Conservation (phyloP, 92 coral and sea anemone species). For the Porites lobata region DNA sequence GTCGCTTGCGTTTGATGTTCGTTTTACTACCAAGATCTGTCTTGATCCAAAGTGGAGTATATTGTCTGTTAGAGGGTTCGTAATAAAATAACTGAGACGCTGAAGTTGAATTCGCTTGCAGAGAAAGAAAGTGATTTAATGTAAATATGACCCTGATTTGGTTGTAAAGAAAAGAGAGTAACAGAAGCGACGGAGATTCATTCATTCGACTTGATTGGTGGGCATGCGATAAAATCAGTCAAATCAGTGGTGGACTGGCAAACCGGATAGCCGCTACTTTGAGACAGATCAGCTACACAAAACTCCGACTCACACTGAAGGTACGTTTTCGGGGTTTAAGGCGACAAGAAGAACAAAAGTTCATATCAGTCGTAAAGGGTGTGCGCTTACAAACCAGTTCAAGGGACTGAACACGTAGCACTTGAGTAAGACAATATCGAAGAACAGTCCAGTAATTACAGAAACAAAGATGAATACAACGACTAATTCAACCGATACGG, state of each 20-base stretch:
- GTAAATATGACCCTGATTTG: too few species aligned
- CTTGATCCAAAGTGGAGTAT: background rate
- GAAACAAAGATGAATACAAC: conserved; percentile 18
- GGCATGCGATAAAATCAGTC: too few species aligned
- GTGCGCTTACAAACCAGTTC: background rate
- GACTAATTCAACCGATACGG: conserved; percentile 1
- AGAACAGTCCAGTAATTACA: background rate
- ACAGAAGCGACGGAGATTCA: too few species aligned
- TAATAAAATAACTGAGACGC: background rate
- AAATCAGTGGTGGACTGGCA: too few species aligned
- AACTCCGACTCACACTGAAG: background rate
- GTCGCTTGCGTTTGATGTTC: background rate
- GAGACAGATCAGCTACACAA: background rate
- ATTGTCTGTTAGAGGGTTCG: background rate
- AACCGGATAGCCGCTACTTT: too few species aligned
- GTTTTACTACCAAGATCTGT: background rate
- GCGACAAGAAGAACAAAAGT: background rate
- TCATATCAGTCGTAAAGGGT: background rate
- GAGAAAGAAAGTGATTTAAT: background rate
- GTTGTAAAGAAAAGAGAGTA: too few species aligned
- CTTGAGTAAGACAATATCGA: background rate
- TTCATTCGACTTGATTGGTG: too few species aligned
- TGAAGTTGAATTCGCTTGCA: background rate
- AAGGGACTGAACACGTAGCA: background rate
- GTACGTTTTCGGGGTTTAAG: background rate